A percentile compares a stretch with the other conserved stretches of the same genome.
Conservation (phyloP, 2,113 vertebrate genomes). For the Fukomys damarensis region DNA sequence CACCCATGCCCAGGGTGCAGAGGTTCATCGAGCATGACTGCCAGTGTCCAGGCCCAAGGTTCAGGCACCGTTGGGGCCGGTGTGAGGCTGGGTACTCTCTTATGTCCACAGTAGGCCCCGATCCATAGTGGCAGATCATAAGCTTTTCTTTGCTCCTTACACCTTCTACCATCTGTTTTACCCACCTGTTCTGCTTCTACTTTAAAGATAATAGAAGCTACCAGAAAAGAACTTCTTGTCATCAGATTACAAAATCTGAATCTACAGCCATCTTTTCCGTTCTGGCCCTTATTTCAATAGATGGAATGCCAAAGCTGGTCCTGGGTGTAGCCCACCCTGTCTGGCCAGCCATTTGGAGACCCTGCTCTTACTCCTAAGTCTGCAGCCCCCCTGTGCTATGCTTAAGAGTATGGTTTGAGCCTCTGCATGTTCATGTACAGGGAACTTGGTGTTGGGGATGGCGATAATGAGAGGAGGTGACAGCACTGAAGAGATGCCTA, state of each 20-base stretch:
- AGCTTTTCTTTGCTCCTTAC: not conserved
- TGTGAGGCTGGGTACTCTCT: not conserved
- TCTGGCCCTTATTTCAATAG: not conserved
- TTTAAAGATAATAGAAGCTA: not conserved
- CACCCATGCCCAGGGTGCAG: not conserved
- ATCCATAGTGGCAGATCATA: not conserved
- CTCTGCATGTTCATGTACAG: not conserved
- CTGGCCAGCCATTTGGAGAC: not conserved
- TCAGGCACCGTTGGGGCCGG: accelerated
- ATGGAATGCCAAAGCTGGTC: not conserved
- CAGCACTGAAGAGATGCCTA: not conserved
- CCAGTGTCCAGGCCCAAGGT: not conserved
- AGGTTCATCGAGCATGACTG: not conserved
- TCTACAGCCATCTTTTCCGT: not conserved
- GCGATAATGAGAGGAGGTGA: not conserved
- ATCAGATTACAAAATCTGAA: not conserved
- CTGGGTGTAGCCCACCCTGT: accelerated
- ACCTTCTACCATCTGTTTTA: not conserved
- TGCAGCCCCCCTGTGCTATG: not conserved
- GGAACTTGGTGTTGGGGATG: not conserved
- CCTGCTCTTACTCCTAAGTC: not conserved
- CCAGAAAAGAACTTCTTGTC: not conserved
- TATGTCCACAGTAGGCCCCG: not conserved
- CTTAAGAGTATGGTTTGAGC: not conserved
- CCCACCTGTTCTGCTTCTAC: not conserved